A percentile compares a stretch with the other conserved stretches of the same genome.
Evolutionary conservation across 2,888 invertebrate species (phyloP).

Genomic region (Thumatha senex): DNA sequence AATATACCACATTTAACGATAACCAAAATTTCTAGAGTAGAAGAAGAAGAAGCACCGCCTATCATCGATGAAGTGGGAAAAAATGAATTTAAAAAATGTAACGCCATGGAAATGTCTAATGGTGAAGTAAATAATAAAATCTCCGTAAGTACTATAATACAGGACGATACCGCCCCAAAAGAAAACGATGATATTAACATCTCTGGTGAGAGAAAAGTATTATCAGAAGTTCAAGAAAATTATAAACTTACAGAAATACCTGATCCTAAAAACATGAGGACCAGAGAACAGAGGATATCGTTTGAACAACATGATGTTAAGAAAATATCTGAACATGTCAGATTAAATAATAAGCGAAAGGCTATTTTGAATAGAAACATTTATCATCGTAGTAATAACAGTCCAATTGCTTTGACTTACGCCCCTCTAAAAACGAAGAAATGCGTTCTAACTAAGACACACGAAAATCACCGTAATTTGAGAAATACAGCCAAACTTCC

Average conservation of each 20-base stretch:
- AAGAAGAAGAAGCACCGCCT: no score
- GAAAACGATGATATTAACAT: conserved; percentile 29
- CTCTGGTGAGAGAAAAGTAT: conserved; percentile 48
- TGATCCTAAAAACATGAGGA: conserved; percentile 23
- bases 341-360: conserved; percentile 57
- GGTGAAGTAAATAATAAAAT: no score
- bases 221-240: conserved; percentile 60
- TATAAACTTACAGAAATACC: conserved; percentile 29
- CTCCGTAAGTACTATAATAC: neutral
- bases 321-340: conserved; percentile 38
- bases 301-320: conserved; percentile 26
- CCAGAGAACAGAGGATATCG: conserved; percentile 14
- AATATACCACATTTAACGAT: no score
- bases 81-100: no score
- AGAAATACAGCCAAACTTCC: neutral
- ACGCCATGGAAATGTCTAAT: no score
- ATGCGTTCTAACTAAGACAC: conserved; percentile 8
- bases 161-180: conserved; percentile 13
- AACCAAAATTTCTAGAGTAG: no score
- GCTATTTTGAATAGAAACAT: conserved; percentile 60
- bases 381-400: conserved; percentile 38
- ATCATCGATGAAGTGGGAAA: no score
- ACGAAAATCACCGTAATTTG: conserved; percentile 13
- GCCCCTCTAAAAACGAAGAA: conserved; percentile 35
- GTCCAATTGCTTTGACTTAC: conserved; percentile 60